Evolutionary conservation across 2,113 vertebrate genomes (phyloP).

Genomic region (Vidua chalybeata): DNA sequence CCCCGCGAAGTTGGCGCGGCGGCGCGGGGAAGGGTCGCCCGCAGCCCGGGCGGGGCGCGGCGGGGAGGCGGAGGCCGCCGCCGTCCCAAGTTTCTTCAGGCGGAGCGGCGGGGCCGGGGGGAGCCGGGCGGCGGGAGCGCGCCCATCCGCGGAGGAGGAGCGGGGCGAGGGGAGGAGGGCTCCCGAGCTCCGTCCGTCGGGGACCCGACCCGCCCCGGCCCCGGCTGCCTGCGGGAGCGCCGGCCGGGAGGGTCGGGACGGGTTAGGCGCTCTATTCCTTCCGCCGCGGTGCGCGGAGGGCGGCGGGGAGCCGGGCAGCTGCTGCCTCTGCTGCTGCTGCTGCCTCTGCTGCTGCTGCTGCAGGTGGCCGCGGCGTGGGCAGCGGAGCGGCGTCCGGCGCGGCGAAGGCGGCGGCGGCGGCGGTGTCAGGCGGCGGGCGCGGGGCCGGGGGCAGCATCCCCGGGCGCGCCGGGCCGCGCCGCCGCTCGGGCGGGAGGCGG

Average conservation of each 20-base stretch:
- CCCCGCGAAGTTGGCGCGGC: neutral
- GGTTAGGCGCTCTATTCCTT: neutral
- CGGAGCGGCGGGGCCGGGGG: neutral
- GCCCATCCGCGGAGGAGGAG: neutral
- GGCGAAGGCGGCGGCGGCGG: too few species aligned
- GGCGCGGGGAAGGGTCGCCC: neutral
- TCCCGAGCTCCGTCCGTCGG: neutral
- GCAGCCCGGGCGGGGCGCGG: conserved; percentile 4
- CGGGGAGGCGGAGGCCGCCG: neutral
- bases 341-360: neutral
- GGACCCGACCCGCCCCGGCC: neutral
- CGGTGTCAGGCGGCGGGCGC: too few species aligned
- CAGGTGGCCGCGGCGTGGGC: too few species aligned
- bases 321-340: neutral
- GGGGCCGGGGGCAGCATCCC: too few species aligned
- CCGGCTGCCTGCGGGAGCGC: neutral
- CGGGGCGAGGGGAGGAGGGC: neutral
- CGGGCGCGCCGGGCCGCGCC: too few species aligned
- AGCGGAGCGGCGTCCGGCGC: too few species aligned
- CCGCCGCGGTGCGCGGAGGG: neutral
- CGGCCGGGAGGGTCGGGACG: neutral
- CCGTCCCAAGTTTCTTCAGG: conserved; percentile 53
- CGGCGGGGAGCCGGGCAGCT: neutral
- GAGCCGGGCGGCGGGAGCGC: neutral
- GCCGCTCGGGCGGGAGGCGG: too few species aligned